Evolutionary conservation across 2,888 invertebrate species (phyloP), one percentile per base, ranked within the genome.

Genomic region (Brachypalpus laphriformis): DNA sequence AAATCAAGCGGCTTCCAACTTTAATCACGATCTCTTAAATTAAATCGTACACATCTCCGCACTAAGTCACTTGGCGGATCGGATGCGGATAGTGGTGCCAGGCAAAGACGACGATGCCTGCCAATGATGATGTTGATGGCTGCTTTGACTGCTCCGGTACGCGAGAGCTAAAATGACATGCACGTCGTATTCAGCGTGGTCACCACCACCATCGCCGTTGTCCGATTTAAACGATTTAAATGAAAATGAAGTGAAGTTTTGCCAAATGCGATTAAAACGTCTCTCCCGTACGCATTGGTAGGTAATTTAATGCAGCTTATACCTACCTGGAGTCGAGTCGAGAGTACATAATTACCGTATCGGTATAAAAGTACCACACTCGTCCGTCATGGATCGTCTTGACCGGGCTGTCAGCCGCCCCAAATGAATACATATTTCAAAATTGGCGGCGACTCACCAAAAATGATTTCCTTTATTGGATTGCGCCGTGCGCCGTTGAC

Each of bases 1-100:
- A 87, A 87, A 87, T 87, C 87, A 87, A 82, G 86, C 87, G 87
- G 87, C 87, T 87, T 87, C 87, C 87, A 87, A 87, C 87, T 87
- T 87, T 82, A 87, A 87, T 87, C 87, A 87, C 87, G 87, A 87
- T 87, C 87, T 87, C 83, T 87, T 87, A 87, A 87, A 86, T 86
- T 86, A 86, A 86, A 86, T 86, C 86, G 86, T 82, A 86, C 72
- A 82, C 86, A 85, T 85, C 85, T 85, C 85, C 31, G 65, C 85
- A 71, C 85, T 85, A 85, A 85, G 85, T 85, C 65, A 85, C 81
- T 75, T 75, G 75, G 81, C 81, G 85, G 85, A 85, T 85, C 75
- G 85, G 85, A 85, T 85, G 76, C 74, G 74, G 75, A 81, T 85
- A 76, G 75, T 81, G 85, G 75, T 75, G 83, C 66, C 63, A 56